Conservation (phyloP, 2,797 vertebrate genomes). For the Harpagifer antarcticus region DNA sequence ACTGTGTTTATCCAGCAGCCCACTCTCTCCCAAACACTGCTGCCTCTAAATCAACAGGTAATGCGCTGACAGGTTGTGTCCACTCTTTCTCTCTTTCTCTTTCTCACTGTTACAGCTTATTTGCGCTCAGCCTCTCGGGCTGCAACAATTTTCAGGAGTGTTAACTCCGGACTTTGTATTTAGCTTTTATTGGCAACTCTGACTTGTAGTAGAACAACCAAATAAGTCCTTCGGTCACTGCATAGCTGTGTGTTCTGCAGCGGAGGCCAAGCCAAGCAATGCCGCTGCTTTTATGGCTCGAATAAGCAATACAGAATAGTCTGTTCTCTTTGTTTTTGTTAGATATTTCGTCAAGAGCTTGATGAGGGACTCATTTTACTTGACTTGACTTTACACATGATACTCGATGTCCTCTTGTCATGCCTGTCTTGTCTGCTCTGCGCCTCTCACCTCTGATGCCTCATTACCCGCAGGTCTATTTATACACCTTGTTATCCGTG, state of each 20-base stretch:
- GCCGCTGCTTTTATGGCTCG: conserved; percentile 36
- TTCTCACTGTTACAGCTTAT: conserved; percentile 31
- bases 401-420: conserved; percentile 36
- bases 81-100: conserved; percentile 20
- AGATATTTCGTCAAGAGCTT: conserved; percentile 11
- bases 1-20: conserved; percentile 60
- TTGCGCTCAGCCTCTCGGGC: conserved; percentile 25
- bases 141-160: conserved; percentile 10
- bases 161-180: conserved; percentile 37
- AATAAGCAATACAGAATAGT: conserved; percentile 20
- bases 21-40: conserved; percentile 45
- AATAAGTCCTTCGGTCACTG: conserved; percentile 57
- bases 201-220: conserved; percentile 52
- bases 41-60: conserved; percentile 63
- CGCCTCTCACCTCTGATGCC: conserved; percentile 48
- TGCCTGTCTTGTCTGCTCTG: conserved; percentile 42
- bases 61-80: conserved; percentile 40
- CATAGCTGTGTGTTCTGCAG: conserved; percentile 30
- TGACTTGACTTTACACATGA: conserved; percentile 30
- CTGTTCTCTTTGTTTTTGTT: conserved; percentile 25
- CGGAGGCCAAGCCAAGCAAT: conserved; percentile 65
- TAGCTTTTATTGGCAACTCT: conserved; percentile 64
- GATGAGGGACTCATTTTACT: conserved; percentile 42
- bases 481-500: conserved; percentile 71
- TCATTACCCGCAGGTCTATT: conserved; percentile 69